phyloP scores from a whole-genome alignment of 2,113 vertebrate genomes.

The Pterocles orientalis region DNA sequence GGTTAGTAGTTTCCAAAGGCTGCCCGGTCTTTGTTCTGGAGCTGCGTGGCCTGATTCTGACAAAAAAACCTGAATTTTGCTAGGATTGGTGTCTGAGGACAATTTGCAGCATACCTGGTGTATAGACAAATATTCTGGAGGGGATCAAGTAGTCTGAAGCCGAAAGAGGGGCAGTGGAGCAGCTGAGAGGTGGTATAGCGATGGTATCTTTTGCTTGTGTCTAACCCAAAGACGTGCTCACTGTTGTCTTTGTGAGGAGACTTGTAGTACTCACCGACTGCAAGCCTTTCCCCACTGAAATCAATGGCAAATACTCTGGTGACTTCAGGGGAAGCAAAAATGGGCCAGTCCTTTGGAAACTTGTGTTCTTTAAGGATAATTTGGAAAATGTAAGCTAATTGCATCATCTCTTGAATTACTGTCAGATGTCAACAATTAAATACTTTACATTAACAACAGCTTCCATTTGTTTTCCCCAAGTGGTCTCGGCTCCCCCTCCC shows the following conservation, averaged over 20 bases:
- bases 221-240: accelerated
- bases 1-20: neutral
- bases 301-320: neutral
- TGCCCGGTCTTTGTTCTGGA: neutral
- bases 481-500: accelerated
- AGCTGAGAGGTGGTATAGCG: neutral
- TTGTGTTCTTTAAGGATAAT: neutral
- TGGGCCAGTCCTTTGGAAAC: neutral
- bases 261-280: accelerated
- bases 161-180: neutral
- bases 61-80: neutral
- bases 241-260: accelerated
- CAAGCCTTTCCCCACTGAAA: neutral
- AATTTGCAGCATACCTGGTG: neutral
- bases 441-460: neutral
- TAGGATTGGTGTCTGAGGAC: neutral
- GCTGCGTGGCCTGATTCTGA: accelerated
- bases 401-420: neutral
- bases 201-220: neutral
- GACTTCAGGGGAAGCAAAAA: neutral
- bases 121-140: neutral
- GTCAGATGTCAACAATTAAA: neutral
- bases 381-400: neutral
- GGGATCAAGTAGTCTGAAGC: neutral
- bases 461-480: neutral